Conservation (phyloP, 2,797 vertebrate genomes). For the Carduelis carduelis region DNA sequence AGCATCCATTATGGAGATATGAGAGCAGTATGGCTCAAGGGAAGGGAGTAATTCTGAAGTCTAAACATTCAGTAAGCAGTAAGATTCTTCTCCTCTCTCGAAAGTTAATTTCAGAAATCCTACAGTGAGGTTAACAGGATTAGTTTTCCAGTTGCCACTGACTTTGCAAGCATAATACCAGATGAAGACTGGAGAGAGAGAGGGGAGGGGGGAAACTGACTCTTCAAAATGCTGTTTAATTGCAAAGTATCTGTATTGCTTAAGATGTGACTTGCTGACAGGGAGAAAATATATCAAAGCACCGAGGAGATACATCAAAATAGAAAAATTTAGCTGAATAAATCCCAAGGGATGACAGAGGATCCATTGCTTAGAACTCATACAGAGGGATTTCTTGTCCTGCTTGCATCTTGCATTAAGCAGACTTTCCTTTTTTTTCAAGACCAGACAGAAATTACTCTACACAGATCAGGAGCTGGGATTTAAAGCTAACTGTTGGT, state of each 20-base stretch:
- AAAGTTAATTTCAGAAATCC: conserved; percentile 60
- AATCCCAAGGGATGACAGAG: conserved; percentile 13
- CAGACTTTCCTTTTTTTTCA: neutral
- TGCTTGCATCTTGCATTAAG: neutral
- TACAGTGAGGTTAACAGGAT: conserved; percentile 14
- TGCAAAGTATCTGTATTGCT: conserved; percentile 39
- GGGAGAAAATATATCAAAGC: conserved; percentile 59
- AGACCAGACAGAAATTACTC: neutral
- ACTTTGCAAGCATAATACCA: conserved; percentile 9
- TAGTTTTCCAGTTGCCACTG: conserved; percentile 21
- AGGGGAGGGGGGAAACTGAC: neutral
- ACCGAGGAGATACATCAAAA: conserved; percentile 32
- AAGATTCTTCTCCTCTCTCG: conserved; percentile 17
- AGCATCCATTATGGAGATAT: neutral
- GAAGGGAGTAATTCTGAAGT: neutral
- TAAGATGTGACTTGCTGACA: conserved; percentile 57
- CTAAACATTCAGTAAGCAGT: neutral
- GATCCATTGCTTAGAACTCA: neutral
- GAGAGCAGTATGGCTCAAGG: neutral
- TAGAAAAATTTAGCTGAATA: conserved; percentile 22
- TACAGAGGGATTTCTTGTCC: neutral
- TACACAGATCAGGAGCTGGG: neutral
- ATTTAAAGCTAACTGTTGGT: neutral
- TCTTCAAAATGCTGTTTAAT: conserved; percentile 62
- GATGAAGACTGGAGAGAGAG: neutral